Base-by-base conservation (phyloP, 2,888 invertebrate genomes). In the Ormyrus thymus region DNA sequence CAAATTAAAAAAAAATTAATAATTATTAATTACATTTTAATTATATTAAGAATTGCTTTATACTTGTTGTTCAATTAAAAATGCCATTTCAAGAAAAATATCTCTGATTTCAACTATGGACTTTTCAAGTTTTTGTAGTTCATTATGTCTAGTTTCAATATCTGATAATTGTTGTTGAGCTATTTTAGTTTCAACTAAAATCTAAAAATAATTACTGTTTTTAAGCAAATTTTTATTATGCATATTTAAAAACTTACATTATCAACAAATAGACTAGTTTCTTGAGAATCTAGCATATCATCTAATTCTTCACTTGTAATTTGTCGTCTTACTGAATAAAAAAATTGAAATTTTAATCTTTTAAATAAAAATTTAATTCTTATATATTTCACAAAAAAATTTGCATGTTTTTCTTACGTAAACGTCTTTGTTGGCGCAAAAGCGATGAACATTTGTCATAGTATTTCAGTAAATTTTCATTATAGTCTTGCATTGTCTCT, bases 61-160 rank as follows among this genome's bases (percentile, higher is more conserved):
- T 90, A 94, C 94, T 92, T 95, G 95, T 86, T 92, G 92, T 86
- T 96, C 95, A 48, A 97, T 94, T 71, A 96, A 91, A 90, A 94
- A 93, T 61, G 95, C 95, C 91, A 97, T 94, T 90, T 97, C 95
- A 86, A 93, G 91, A 91, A 97, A 97, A 91, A 97, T 93, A 88
- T 95, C 95, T 85, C 94, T 92, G 77, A 97, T 92, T 88, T 96
- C 96, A 61, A 90, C 89, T 84, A 97, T 93, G 86, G 95, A 94
- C 84, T 93, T 93, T 91, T 97, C 97, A 81, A 97, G 92, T 88
- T 95, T 95, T 83, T 95, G 89, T 83, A 97, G 92, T 90, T 97
- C 96, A 84, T 94, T 93, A 89, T 96, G 97, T 72, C 97, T 92
- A 82, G 93, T 94, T 91, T 97, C 95, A 83, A 96, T 94, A 86